Evolutionary conservation across 2,888 invertebrate genomes (phyloP), one percentile per base, ranked within the genome.

Genomic region (Cheilosia pagana): DNA sequence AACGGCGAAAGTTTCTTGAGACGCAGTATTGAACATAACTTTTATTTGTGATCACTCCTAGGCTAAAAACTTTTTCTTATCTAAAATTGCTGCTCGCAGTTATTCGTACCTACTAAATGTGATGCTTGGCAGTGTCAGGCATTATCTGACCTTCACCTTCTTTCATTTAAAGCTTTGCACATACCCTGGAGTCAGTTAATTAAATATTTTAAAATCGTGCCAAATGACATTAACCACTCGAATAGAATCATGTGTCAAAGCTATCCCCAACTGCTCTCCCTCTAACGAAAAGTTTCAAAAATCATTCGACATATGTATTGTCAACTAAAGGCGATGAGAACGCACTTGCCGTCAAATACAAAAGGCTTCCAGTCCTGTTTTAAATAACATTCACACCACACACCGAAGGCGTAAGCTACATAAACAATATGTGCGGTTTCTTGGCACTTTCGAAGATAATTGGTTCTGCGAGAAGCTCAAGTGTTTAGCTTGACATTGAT

Each of bases 401-500:
- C 19, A 50, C 25, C 28, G 3, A 25, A 19, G 35, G 14, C 45
- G 45, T 35, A 23, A 31, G 23, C 52, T 39, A 1, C 14, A 48
- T 48, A 25, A 25, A 2, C 12, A 12, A 39, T 21, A 2, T n/a
- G 23, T 31, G 8, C 0, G 25, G 25, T 2, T 35, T 6, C 43
- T 12, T 25, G 39, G 28, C 50, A 25, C 57, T 70, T 41, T 53
- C 23, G 19, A 3, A 68, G 57, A 68, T 76, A 77, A 72, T 82
- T 82, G 72, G 41, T 45, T 72, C 48, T 62, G 55, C 43, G 60
- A 62, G 48, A 48, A 41, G 39, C 65, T 55, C 35, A 68, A 68
- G 57, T 63, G 39, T 59, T 57, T 31, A 52, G 68, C 60, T 62
- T 78, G 82, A 83, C 82, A 78, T 77, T 83, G 82, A 74, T 74